Percentiles rank a stretch among this genome's conserved stretches.
Conservation (phyloP, 2,113 vertebrate species). For the Lepisosteus oculatus region DNA sequence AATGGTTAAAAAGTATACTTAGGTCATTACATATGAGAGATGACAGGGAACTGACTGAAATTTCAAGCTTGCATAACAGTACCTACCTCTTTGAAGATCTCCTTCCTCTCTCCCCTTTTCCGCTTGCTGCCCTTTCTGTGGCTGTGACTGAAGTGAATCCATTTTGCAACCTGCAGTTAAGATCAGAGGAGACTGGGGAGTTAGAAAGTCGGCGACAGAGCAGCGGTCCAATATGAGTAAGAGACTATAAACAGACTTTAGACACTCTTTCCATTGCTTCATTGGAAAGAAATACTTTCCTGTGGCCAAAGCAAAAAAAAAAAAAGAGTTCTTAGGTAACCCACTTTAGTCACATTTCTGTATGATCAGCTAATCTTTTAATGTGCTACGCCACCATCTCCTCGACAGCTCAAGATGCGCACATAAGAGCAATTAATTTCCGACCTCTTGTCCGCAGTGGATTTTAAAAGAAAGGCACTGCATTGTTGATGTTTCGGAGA, state of each 20-base stretch:
- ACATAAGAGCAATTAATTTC: background rate
- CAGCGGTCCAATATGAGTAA: slow-evolving; percentile 38
- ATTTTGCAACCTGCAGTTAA: slow-evolving; percentile 85
- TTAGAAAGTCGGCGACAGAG: slow-evolving; percentile 30
- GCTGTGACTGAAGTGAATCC: slow-evolving; percentile 76
- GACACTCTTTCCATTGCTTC: slow-evolving; percentile 43
- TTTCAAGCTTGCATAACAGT: slow-evolving; percentile 38
- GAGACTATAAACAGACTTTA: slow-evolving; percentile 45
- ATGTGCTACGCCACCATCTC: background rate
- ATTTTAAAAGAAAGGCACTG: background rate
- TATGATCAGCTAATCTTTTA: background rate
- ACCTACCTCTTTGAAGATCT: slow-evolving; percentile 84
- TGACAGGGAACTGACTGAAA: slow-evolving; percentile 14
- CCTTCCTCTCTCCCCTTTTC: slow-evolving; percentile 67
- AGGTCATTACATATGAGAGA: slow-evolving; percentile 5
- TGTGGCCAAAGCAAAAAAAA: background rate
- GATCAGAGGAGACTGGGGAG: slow-evolving; percentile 42
- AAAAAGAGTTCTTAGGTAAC: background rate
- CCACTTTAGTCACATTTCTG: background rate
- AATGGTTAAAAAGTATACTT: background rate
- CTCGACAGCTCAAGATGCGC: background rate
- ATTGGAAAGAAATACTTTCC: slow-evolving; percentile 33
- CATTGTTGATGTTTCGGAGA: background rate
- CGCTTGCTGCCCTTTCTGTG: slow-evolving; percentile 75
- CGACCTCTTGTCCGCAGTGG: background rate